Evolutionary conservation across 2,113 vertebrate genomes (phyloP), one percentile per base, ranked within the genome.

Genomic region (Neoarius graeffei): DNA sequence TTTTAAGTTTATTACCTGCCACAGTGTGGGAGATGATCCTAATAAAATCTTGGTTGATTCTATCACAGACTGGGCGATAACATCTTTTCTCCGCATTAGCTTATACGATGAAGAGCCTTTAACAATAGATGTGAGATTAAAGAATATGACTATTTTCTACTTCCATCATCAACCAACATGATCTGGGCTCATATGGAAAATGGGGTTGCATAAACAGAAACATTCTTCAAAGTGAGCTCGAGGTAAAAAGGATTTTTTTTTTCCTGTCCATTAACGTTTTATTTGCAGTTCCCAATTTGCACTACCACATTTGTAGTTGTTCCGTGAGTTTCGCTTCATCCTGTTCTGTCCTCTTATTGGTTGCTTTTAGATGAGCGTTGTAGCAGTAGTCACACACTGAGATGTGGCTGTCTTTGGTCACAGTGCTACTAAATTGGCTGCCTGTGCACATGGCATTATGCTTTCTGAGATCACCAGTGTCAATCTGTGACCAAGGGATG

Each of bases 1-100:
- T 62, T 42, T 80, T 15, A 82, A 62, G 57, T 25, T 62, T 62
- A 82, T 62, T 62, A 82, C 57, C 80, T 82, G 57, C 30, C 80
- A 62, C 2, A 23, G 19, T 62, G 30, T 20, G 56, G 30, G 30
- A 62, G 57, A 62, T 82, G 59, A 82, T 82, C 57, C 57, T 82
- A 62, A 82, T 82, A 82, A 62, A 82, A 62, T 82, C 19, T 62
- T 10, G 3, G 80, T 62, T 5, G 57, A 62, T 82, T 48, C 30
- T 82, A 62, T 62, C 6, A 82, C 30, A 30, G 10, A 25, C 20
- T 62, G 30, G 42, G 20, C 3, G 57, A 82, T 60, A 62, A 62
- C 30, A 62, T 82, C 57, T 82, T 30, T 82, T 82, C 80, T 23
- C 10, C 57, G 15, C 48, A 35, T 62, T 57, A 81, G 80, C 35